These are phyloP conservation scores for Chouioia cunea DNA, from an alignment of 2,888 invertebrate species.

Conservation along the genomic window DNA sequence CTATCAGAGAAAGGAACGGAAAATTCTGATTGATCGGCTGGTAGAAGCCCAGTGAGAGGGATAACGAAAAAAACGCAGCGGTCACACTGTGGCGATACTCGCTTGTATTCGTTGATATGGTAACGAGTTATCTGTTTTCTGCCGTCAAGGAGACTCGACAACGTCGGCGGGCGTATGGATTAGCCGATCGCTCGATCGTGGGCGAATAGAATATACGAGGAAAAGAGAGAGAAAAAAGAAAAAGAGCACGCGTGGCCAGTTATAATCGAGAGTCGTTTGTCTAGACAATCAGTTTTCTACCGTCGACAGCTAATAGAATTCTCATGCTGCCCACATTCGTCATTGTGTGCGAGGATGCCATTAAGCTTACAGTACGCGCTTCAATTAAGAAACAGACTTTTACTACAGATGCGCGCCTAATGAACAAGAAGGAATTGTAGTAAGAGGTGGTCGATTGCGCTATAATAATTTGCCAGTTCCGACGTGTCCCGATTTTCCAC, in stretches of 20 bases:
- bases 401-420: constrained; percentile 29
- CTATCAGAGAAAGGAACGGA: too few species aligned
- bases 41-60: too few species aligned
- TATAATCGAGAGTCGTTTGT: background rate
- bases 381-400: constrained; percentile 29
- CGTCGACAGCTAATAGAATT: constrained; percentile 11
- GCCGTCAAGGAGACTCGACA: too few species aligned
- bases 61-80: too few species aligned
- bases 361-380: constrained; percentile 16
- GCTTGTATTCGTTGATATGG: too few species aligned
- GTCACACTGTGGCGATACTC: too few species aligned
- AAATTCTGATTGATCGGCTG: too few species aligned
- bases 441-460: constrained; percentile 32
- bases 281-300: constrained; percentile 11
- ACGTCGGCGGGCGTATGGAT: too few species aligned
- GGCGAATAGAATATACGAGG: too few species aligned
- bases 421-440: constrained; percentile 9
- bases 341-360: constrained; percentile 32
- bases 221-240: too few species aligned
- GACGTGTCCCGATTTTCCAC: constrained; percentile 27
- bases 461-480: constrained; percentile 33
- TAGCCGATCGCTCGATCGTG: too few species aligned
- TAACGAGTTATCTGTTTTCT: too few species aligned
- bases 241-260: constrained; percentile 15
- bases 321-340: constrained; percentile 36